phyloP scores from a whole-genome alignment of 2,797 vertebrate genomes.

The Benthosema pterotum region DNA sequence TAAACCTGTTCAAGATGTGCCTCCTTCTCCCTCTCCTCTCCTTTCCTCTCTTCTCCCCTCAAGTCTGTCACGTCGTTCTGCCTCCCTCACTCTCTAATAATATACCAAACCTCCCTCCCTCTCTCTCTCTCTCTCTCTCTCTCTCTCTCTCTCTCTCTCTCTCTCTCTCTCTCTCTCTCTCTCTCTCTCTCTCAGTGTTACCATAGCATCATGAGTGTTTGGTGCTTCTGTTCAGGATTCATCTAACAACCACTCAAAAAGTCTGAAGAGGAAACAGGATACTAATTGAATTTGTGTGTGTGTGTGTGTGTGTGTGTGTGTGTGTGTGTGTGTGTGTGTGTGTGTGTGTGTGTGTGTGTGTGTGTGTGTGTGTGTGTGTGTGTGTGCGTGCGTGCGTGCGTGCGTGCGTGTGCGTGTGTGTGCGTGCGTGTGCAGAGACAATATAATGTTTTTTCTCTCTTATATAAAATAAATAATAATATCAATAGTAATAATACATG shows the following conservation, averaged over 20 bases:
- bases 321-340: too few relatives aligned
- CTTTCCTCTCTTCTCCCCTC: constrained; percentile 6
- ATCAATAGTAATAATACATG: too few relatives aligned
- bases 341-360: too few relatives aligned
- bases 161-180: constrained; percentile 61
- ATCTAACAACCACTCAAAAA: constrained; percentile 68
- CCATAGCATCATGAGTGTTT: constrained; percentile 66
- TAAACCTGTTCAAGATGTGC: constrained; percentile 73
- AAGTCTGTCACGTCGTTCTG: background rate
- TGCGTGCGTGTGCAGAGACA: too few relatives aligned
- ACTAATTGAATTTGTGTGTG: constrained; percentile 29
- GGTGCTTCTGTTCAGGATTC: constrained; percentile 69
- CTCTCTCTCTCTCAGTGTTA: background rate
- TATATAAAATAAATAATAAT: too few relatives aligned
- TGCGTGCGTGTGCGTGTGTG: too few relatives aligned
- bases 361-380: too few relatives aligned
- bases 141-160: constrained; percentile 28
- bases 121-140: background rate
- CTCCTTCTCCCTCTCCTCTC: constrained; percentile 24
- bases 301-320: constrained; percentile 17
- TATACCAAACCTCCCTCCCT: background rate
- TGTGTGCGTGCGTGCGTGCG: too few relatives aligned
- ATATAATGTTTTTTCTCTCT: too few relatives aligned
- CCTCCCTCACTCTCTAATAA: background rate
- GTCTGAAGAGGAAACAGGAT: constrained; percentile 52